Conservation (phyloP, 1,140 invertebrate genomes). For the Drosophila equinoxialis region DNA sequence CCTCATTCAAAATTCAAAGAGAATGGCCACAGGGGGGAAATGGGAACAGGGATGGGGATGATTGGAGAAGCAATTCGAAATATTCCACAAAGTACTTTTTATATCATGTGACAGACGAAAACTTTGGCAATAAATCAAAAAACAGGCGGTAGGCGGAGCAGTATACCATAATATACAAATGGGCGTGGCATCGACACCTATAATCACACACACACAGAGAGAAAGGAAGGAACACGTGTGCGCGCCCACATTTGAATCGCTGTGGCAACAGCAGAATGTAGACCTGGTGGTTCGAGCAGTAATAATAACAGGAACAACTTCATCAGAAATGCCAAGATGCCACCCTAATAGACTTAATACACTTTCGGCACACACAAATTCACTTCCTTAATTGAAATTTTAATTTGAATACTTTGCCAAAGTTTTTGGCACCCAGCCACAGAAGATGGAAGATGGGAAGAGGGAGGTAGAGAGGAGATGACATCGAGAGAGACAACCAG, state of each 20-base stretch:
- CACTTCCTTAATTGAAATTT: slow-evolving; percentile 82
- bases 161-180: not conserved
- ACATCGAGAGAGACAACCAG: slow-evolving; percentile 34
- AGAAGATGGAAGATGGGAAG: not conserved
- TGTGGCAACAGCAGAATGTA: not conserved
- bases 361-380: slow-evolving; percentile 79
- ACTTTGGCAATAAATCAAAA: slow-evolving; percentile 80
- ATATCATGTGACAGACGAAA: slow-evolving; percentile 78
- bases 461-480: not conserved
- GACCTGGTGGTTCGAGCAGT: slow-evolving; percentile 7
- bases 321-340: slow-evolving; percentile 75
- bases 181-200: slow-evolving; percentile 51
- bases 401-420: slow-evolving; percentile 82
- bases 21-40: not conserved
- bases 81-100: slow-evolving; percentile 78
- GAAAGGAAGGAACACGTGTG: slow-evolving; percentile 27
- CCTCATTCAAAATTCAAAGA: slow-evolving; percentile 8
- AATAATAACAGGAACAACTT: slow-evolving; percentile 45
- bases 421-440: slow-evolving; percentile 77
- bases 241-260: slow-evolving; percentile 43
- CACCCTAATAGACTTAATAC: slow-evolving; percentile 78
- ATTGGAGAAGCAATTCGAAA: slow-evolving; percentile 42
- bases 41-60: not conserved
- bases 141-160: slow-evolving; percentile 44
- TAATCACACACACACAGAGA: not conserved